A percentile compares a stretch with the other conserved stretches of the same genome.
phyloP scores from a whole-genome alignment of 2,888 invertebrate genomes.

The Sinohyriopsis cumingii region DNA sequence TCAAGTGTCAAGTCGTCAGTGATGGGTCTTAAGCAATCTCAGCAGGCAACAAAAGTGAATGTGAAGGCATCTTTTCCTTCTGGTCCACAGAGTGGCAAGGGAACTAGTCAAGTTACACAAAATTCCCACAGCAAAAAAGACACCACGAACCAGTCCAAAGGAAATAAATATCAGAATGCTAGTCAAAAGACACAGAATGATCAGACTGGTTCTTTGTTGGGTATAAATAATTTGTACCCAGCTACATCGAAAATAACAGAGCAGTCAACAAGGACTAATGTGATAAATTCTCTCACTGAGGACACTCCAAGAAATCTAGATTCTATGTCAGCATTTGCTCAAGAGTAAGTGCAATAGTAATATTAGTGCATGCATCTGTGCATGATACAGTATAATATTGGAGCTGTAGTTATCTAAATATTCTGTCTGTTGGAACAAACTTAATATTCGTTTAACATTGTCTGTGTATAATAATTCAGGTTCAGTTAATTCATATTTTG shows the following conservation, averaged over 20 bases:
- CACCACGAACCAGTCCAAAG: constrained; percentile 24
- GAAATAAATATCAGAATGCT: constrained; percentile 18
- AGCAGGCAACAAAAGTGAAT: constrained; percentile 29
- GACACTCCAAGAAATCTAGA: constrained; percentile 45
- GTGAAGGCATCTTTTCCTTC: constrained; percentile 32
- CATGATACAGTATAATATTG: not conserved
- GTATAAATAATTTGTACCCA: too few species aligned
- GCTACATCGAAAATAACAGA: not conserved
- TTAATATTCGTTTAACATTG: constrained; percentile 16
- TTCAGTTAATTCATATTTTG: too few species aligned
- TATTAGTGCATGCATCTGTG: not conserved
- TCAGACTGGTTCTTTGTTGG: too few species aligned
- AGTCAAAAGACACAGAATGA: constrained; percentile 2
- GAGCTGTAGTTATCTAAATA: not conserved
- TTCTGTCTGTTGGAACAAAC: not conserved
- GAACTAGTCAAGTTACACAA: constrained; percentile 1
- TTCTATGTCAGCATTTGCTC: constrained; percentile 40
- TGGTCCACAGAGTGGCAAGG: constrained; percentile 1
- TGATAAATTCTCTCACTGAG: constrained; percentile 31
- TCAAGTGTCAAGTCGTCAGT: constrained; percentile 4
- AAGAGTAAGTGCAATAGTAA: constrained; percentile 40
- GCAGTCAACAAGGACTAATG: too few species aligned
- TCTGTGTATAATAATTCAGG: not conserved
- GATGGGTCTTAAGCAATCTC: constrained; percentile 26
- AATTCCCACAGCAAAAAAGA: constrained; percentile 1